Evolutionary conservation across 2,888 invertebrate genomes (phyloP), one percentile per base, ranked within the genome.

Genomic region (Leptothorax acervorum): DNA sequence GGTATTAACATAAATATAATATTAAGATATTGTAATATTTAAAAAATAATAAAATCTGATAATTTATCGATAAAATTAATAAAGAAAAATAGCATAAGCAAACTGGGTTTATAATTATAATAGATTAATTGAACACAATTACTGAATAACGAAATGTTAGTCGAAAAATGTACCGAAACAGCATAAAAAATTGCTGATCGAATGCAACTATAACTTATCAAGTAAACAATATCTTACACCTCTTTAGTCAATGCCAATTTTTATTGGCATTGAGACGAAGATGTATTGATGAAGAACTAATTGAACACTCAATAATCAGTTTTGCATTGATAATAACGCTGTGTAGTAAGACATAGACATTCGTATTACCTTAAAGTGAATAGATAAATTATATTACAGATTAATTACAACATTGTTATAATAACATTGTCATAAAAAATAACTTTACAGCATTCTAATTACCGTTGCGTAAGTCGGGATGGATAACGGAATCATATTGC

Each of bases 261-360:
- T 68, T 68, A 51, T 68, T 68, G 31, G 1, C 31, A 51, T n/a
- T 48, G 9, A 28, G 35, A 45, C 8, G 4, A 39, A n/a, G 8
- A 51, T 51, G 28, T 23, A 39, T 39, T 31, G 8, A 8, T 68
- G 45, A 68, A 51, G 3, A 68, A 68, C 3, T 45, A 57, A 45
- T 42, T 39, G 28, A 23, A 57, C 2, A 23, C 31, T 55, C 8
- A 23, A 1, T 55, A 55, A 55, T 73, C 42, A 73, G 15, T 60
- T 28, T 57, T 60, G 45, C 11, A 73, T 28, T n/a, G 73, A 73
- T n/a, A 73, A 60, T 28, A 73, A 73, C 4, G 73, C 2, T 6
- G 60, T 73, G 51, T 45, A 60, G 28, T 73, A 73, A 60, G 73
- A 60, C 57, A 60, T 31, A 18, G 28, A 60, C 57, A 60, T 73